phyloP scores from a whole-genome alignment of 2,797 vertebrate species.

The Pampus argenteus region DNA sequence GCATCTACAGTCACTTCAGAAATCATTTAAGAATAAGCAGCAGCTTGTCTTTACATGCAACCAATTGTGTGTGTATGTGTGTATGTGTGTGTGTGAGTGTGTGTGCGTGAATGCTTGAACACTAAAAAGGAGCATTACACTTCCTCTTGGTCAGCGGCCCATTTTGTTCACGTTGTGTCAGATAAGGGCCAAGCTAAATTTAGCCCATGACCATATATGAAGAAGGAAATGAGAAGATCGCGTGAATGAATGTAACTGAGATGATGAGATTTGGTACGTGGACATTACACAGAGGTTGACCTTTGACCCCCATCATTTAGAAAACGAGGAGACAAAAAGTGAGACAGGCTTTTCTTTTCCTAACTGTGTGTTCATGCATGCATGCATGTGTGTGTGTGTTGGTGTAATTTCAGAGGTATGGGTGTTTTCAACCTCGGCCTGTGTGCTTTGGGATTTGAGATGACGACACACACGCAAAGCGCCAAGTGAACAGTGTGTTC shows the following conservation, averaged over 20 bases:
- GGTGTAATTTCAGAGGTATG: conserved; percentile 31
- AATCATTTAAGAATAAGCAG: background rate
- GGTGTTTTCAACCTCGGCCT: conserved; percentile 13
- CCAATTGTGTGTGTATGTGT: background rate
- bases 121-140: conserved; percentile 47
- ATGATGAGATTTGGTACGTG: conserved; percentile 3
- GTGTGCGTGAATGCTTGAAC: background rate
- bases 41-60: conserved; percentile 21
- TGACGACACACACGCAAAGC: conserved; percentile 23
- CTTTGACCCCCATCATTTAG: conserved; percentile 11
- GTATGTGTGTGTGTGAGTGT: conserved; percentile 13
- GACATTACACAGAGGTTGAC: background rate
- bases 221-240: conserved; percentile 11
- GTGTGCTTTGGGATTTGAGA: conserved; percentile 27
- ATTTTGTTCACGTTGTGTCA: conserved; percentile 59
- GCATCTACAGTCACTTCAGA: conserved; percentile 18
- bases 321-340: conserved; percentile 3
- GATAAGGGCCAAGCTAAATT: conserved; percentile 68
- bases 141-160: conserved; percentile 45
- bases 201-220: conserved; percentile 73
- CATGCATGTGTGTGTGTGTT: background rate
- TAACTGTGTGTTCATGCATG: background rate
- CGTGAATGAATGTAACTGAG: conserved; percentile 44
- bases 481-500: conserved; percentile 56
- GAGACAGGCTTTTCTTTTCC: too few species aligned